Base-by-base conservation (phyloP, 1,140 invertebrate species). In the Lasioglossum baleicum region DNA sequence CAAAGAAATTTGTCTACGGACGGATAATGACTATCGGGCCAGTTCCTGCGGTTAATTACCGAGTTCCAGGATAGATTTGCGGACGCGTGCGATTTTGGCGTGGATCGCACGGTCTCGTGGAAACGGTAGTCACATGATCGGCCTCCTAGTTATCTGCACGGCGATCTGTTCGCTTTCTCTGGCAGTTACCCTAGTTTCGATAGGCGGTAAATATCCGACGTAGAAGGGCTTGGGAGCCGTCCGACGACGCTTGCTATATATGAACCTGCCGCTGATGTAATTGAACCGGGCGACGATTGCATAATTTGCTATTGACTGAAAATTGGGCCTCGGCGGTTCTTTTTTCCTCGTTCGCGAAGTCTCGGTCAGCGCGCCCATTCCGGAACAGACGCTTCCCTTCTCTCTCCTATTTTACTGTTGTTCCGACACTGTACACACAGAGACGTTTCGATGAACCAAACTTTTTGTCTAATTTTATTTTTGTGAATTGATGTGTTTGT, bases 101-200 rank as follows among this genome's bases (percentile, higher is more conserved):
- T 61, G 70, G 61, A 73, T 73, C 70, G 68, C 60, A 78, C 61
- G 44, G 15, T 35, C 20, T 31, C 53, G 72, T 72, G 78, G 65
- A 77, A 77, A 85, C 61, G 13, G 75, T 66, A 56, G 53, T 84
- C 74, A 40, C 73, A 79, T 81, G 65, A 84, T 84, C 79, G 44
- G 64, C 44, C 75, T 51, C 69, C 63, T 22, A 51, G 53, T 85
- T 83, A 86, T 86, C 76, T 51, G 58, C 7, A 26, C 60, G 44
- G 22, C 56, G 67, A 85, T 85, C 80, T 44, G 74, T 75, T 85
- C 67, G 83, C 83, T 85, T 85, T 86, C 83, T 85, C 84, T 80
- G 35, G 15, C 73, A 65, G 80, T 82, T 85, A 86, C 48, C 80
- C 80, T 78, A 68, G 65, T 85, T 86, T 82, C 84, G 75, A 75